Evolutionary conservation across 2,797 vertebrate genomes (phyloP).

Genomic region (Rhabdophis nuchalis): DNA sequence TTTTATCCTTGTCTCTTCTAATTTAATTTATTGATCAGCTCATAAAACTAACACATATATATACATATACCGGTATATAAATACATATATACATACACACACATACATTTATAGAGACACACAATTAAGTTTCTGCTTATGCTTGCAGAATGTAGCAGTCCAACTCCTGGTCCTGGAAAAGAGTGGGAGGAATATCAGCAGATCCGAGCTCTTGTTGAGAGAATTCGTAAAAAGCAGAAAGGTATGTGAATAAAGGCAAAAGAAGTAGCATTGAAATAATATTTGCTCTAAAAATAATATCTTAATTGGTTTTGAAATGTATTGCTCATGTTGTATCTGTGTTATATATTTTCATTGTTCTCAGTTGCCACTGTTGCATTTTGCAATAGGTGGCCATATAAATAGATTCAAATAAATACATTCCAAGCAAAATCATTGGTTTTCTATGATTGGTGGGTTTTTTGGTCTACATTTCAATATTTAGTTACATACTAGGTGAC

Average conservation of each 20-base stretch:
- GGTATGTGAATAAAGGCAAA: constrained; percentile 67
- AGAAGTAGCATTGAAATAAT: not conserved
- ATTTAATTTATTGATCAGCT: too few species aligned
- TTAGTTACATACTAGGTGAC: not conserved
- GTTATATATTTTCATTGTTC: not conserved
- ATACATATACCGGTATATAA: too few species aligned
- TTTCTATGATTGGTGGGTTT: not conserved
- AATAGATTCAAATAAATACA: not conserved
- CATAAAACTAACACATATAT: too few species aligned
- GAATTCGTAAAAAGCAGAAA: constrained; percentile 97
- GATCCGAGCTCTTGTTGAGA: constrained; percentile 89
- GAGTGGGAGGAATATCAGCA: constrained; percentile 98
- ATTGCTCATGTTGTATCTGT: not conserved
- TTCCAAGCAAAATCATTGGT: not conserved
- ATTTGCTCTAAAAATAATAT: not conserved
- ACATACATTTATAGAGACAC: not conserved
- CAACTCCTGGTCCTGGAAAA: constrained; percentile 85
- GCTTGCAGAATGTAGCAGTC: constrained; percentile 87
- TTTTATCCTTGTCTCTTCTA: too few species aligned
- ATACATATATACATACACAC: too few species aligned
- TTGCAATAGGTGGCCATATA: not conserved
- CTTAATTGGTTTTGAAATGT: not conserved
- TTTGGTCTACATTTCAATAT: not conserved
- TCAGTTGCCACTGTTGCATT: not conserved
- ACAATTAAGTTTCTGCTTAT: not conserved